Conservation (phyloP, 2,888 invertebrate genomes). For the Cataglyphis albicans region DNA sequence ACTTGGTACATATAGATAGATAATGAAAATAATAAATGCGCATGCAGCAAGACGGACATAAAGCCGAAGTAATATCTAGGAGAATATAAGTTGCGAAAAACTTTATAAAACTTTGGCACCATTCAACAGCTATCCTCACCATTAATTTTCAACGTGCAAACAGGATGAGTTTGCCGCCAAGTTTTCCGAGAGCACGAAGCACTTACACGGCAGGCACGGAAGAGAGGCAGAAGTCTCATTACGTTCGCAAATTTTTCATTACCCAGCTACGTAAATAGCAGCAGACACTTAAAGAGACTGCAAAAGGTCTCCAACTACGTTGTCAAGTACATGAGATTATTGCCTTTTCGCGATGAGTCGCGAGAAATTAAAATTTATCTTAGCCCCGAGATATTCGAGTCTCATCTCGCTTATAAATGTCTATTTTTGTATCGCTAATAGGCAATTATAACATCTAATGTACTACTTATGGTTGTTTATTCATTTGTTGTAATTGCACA, state of each 20-base stretch:
- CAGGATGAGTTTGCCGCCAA: constrained; percentile 3
- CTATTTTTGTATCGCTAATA: not conserved
- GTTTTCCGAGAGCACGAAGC: constrained; percentile 10
- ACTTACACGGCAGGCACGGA: not conserved
- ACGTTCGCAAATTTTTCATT: constrained; percentile 41
- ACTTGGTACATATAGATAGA: not conserved
- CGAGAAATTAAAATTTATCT: constrained; percentile 11
- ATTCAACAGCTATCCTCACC: constrained; percentile 25
- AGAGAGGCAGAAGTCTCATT: constrained; percentile 14
- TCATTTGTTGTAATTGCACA: not conserved
- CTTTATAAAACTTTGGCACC: constrained; percentile 17
- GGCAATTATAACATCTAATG: constrained; percentile 12
- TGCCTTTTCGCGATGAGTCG: not conserved
- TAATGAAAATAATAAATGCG: not conserved
- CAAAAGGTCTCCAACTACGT: not conserved
- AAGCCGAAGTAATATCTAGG: not conserved
- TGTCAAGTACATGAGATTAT: constrained; percentile 28
- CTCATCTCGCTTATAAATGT: not conserved
- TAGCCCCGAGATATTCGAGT: not conserved
- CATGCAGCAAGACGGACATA: not conserved
- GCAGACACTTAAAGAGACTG: not conserved
- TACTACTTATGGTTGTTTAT: not conserved
- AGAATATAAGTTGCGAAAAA: not conserved
- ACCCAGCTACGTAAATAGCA: constrained; percentile 12
- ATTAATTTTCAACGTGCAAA: constrained; percentile 36